phyloP scores from a whole-genome alignment of 23 tunicate genomes.

The Oikopleura dioica region DNA sequence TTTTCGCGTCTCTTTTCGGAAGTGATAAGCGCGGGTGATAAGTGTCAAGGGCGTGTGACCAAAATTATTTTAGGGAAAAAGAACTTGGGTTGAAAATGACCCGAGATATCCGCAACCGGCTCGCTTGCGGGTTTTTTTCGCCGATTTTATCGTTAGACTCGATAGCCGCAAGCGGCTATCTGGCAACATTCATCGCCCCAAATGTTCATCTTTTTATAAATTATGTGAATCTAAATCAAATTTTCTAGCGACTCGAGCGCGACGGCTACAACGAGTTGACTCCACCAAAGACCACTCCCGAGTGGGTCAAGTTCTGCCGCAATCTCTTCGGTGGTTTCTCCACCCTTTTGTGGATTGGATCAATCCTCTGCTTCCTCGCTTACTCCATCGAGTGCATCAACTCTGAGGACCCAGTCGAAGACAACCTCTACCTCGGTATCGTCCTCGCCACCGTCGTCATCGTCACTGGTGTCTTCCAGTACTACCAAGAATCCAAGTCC shows the following conservation, averaged over 20 bases:
- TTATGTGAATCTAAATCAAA: no score
- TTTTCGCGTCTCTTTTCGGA: no score
- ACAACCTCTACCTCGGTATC: slow-evolving; percentile 31
- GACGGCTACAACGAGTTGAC: slow-evolving; percentile 86
- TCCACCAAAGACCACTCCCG: slow-evolving; percentile 98
- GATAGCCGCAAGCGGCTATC: no score
- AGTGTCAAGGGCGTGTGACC: no score
- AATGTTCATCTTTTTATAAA: no score
- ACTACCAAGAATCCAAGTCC: slow-evolving; percentile 52
- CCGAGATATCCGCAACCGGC: no score
- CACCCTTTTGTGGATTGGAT: slow-evolving; percentile 95
- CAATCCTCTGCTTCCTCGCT: slow-evolving; percentile 64
- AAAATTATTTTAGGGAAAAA: no score
- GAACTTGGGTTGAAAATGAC: no score
- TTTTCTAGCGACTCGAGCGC: slow-evolving; percentile 21
- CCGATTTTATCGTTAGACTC: no score
- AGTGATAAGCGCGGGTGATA: no score
- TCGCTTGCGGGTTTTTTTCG: no score
- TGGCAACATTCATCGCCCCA: no score
- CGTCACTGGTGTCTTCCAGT: slow-evolving; percentile 47
- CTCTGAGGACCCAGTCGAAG: slow-evolving; percentile 41
- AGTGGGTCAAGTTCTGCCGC: slow-evolving; percentile 92
- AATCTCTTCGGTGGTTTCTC: slow-evolving; percentile 97
- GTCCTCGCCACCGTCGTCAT: slow-evolving; percentile 42
- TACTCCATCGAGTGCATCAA: slow-evolving; percentile 38